Base-by-base conservation (phyloP, 2,888 invertebrate species). In the Ctena decussata region DNA sequence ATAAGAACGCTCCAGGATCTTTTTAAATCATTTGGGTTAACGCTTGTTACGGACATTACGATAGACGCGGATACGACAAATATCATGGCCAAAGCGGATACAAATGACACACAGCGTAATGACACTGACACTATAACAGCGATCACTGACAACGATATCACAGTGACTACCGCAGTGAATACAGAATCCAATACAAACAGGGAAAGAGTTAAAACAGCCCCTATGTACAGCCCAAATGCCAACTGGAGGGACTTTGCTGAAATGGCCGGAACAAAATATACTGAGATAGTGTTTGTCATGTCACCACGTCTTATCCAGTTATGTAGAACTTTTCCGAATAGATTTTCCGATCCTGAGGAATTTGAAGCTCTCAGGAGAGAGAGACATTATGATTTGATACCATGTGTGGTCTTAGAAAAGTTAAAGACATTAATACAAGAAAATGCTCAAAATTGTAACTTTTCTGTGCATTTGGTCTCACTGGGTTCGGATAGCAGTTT, bases 181-280 rank as follows among this genome's bases (percentile, higher is more conserved):
- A 44, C 44, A 44, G 18, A 12, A 44, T n/a, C n/a, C n/a, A n/a
- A n/a, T n/a, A n/a, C n/a, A n/a, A n/a, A n/a, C n/a, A n/a, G n/a
- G n/a, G n/a, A n/a, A n/a, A n/a, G n/a, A n/a, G n/a, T n/a, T n/a
- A n/a, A n/a, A n/a, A n/a, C n/a, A n/a, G n/a, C n/a, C n/a, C n/a
- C n/a, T n/a, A n/a, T n/a, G n/a, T n/a, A n/a, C n/a, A n/a, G n/a
- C n/a, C n/a, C n/a, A n/a, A n/a, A n/a, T 15, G 12, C 21, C 0
- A 65, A 65, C 21, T 65, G 65, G 65, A 32, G 65, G 21, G 65
- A 65, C 21, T 65, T 65, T 21, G 65, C 65, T 21, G 65, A 65
- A 18, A 65, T 35, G 65, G 65, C 65, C 18, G 65, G 65, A 11
- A 65, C 30, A 18, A 5, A 65, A 18, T 65, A 30, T 35, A 65